Conservation (phyloP, 2,888 invertebrate genomes). For the Coremacera marginata region DNA sequence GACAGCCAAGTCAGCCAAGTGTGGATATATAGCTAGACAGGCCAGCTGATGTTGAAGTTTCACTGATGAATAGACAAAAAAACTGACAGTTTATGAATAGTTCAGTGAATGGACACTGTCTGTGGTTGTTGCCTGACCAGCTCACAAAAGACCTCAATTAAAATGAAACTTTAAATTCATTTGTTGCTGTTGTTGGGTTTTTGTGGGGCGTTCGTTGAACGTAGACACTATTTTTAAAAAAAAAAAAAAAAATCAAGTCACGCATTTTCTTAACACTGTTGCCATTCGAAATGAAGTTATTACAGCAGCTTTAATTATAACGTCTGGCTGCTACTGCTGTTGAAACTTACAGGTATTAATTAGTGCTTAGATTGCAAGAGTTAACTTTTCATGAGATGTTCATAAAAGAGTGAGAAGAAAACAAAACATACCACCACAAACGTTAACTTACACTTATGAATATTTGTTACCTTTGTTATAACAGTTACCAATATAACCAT, state of each 20-base stretch:
- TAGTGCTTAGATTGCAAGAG: too few relatives aligned
- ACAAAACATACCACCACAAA: too few relatives aligned
- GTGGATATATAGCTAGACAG: neutral
- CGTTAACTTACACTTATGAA: too few relatives aligned
- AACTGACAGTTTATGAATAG: neutral
- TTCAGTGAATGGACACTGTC: neutral
- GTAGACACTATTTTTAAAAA: neutral
- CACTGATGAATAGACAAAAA: neutral
- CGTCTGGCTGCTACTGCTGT: too few relatives aligned
- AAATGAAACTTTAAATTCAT: neutral
- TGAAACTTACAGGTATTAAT: too few relatives aligned
- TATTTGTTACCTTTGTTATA: too few relatives aligned
- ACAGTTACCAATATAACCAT: too few relatives aligned
- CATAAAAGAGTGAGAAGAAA: too few relatives aligned
- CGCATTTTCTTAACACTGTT: neutral
- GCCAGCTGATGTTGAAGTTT: neutral
- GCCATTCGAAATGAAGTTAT: too few relatives aligned
- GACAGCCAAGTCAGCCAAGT: neutral
- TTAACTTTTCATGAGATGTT: too few relatives aligned
- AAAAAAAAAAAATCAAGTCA: neutral
- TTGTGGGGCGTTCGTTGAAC: neutral
- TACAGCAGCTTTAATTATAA: too few relatives aligned
- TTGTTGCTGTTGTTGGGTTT: neutral
- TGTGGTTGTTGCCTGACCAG: neutral
- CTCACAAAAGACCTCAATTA: conserved; percentile 14